Conservation (phyloP, 2,797 vertebrate genomes). For the Glyptemys insculpta region DNA sequence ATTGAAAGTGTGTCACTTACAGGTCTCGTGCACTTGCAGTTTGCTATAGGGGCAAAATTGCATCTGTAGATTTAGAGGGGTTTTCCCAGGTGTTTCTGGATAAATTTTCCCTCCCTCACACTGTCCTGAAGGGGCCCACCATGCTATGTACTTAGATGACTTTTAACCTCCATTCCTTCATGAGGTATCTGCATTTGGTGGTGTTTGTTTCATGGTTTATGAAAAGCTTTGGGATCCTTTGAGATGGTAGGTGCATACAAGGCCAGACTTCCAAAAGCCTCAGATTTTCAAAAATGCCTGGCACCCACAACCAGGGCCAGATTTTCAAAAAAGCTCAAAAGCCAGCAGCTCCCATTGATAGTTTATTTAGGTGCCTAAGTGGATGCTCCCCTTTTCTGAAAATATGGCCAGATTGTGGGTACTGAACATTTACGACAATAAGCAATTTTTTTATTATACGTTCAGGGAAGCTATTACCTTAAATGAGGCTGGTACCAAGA, state of each 20-base stretch:
- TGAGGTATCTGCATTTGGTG: background rate
- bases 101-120: background rate
- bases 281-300: background rate
- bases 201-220: background rate
- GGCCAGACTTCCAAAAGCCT: background rate
- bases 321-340: background rate
- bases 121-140: background rate
- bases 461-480: background rate
- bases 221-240: background rate
- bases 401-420: background rate
- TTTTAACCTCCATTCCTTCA: background rate
- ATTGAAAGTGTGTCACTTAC: background rate
- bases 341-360: background rate
- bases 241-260: background rate
- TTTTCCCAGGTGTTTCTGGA: background rate
- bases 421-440: background rate
- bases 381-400: background rate
- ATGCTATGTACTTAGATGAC: background rate
- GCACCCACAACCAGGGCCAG: background rate
- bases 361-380: background rate
- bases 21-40: background rate
- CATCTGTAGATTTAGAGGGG: background rate
- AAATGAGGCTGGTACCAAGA: background rate
- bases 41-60: background rate
- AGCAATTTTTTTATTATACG: background rate